Evolutionary conservation across 2,113 vertebrate species (phyloP).

Genomic region (Otis tarda): DNA sequence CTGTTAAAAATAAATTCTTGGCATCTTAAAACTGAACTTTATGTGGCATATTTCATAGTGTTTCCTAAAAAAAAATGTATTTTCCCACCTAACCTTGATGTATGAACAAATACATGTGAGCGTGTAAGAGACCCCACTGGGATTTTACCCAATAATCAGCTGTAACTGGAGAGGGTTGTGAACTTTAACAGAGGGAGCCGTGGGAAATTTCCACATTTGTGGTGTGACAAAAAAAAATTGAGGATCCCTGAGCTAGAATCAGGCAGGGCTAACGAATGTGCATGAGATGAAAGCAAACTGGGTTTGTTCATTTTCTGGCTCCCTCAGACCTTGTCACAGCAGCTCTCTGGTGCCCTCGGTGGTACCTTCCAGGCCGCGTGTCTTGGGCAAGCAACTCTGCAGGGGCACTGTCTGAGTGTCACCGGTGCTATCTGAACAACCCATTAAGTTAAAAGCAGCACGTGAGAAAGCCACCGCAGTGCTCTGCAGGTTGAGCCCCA

Average conservation of each 20-base stretch:
- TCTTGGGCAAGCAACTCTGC: not conserved
- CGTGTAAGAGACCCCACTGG: not conserved
- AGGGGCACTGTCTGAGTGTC: not conserved
- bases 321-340: not conserved
- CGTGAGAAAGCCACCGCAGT: not conserved
- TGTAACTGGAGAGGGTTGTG: not conserved
- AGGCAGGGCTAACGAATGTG: not conserved
- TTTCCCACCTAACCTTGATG: not conserved
- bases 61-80: not conserved
- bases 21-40: not conserved
- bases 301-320: not conserved
- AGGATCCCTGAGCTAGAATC: not conserved
- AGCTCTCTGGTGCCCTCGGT: not conserved
- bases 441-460: not conserved
- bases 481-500: not conserved
- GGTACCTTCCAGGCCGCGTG: not conserved
- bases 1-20: not conserved
- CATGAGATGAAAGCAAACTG: not conserved
- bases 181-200: not conserved
- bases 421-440: not conserved
- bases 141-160: not conserved
- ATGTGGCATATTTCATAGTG: not conserved
- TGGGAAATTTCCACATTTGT: not conserved
- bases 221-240: rapidly evolving
- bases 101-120: not conserved